Conservation (phyloP, 1,140 invertebrate genomes). For the Dendrolimus kikuchii region DNA sequence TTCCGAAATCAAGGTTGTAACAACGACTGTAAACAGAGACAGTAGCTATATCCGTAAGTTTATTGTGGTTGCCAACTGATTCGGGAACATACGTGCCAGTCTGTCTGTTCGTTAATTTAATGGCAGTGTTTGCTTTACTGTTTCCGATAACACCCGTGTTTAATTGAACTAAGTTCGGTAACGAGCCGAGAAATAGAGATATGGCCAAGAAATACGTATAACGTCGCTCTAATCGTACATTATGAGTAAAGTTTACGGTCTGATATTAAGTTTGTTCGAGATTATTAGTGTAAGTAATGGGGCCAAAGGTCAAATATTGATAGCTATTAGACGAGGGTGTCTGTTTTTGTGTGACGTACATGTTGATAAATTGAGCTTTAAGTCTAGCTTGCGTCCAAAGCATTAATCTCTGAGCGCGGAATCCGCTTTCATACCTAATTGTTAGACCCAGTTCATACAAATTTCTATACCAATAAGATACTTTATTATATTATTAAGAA, state of each 20-base stretch:
- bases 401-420: no score
- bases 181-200: not conserved
- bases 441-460: no score
- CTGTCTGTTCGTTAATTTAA: constrained; percentile 13
- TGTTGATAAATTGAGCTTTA: no score
- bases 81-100: constrained; percentile 20
- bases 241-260: no score
- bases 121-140: constrained; percentile 12
- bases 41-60: constrained; percentile 16
- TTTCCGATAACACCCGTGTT: constrained; percentile 9
- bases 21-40: constrained; percentile 5
- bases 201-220: not conserved
- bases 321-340: no score
- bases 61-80: constrained; percentile 8
- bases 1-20: no score
- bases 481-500: no score
- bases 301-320: no score
- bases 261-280: not conserved
- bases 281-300: constrained; percentile 6
- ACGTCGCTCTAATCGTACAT: not conserved
- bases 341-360: no score
- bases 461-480: no score
- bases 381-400: no score
- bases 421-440: no score
- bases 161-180: constrained; percentile 4